Evolutionary conservation across 2,797 vertebrate species (phyloP), one percentile per base, ranked within the genome.

Genomic region (Varecia variegata): DNA sequence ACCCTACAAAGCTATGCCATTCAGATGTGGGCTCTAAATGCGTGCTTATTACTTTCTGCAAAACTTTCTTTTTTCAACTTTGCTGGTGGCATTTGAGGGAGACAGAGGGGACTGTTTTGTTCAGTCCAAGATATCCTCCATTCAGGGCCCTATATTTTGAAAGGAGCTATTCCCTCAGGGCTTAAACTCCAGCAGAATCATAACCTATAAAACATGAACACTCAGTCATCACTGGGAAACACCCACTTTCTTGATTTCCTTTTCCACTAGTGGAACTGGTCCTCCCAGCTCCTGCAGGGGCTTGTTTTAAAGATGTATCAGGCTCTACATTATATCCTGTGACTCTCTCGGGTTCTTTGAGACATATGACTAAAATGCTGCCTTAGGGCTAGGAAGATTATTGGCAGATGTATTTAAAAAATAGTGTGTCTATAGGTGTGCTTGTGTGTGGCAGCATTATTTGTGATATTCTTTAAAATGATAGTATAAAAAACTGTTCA

Each of bases 201-300:
- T 85, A 87, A 65, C 79, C 65, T 86, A 83, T 92, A 85, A 94
- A 96, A 84, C 60, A 73, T 30, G 23, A 93, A 47, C 38, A 70
- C 32, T 71, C 67, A 97, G 71, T 96, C 95, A 88, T 80, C 11
- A 30, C 3, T 8, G 62, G 80, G 80, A 67, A 96, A 93, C 35
- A 10, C 83, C 97, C 4, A 1, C 73, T 43, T 77, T 82, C 83
- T 70, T 92, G 43, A 67, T 74, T 94, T 96, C 73, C 70, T 88
- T 91, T 94, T 82, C 47, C 35, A 58, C 83, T 79, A 14, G 93
- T 50, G 27, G 62, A 98, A 97, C 94, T 38, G 27, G 93, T 95
- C 21, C 25, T 85, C 20, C 88, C 30, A 68, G 86, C 21, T 96
- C 94, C 77, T 90, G 96, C 81, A 82, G 25, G n/a, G 73, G 30